Evolutionary conservation across 2,113 vertebrate genomes (phyloP).

Genomic region (Pterocles burchelli): DNA sequence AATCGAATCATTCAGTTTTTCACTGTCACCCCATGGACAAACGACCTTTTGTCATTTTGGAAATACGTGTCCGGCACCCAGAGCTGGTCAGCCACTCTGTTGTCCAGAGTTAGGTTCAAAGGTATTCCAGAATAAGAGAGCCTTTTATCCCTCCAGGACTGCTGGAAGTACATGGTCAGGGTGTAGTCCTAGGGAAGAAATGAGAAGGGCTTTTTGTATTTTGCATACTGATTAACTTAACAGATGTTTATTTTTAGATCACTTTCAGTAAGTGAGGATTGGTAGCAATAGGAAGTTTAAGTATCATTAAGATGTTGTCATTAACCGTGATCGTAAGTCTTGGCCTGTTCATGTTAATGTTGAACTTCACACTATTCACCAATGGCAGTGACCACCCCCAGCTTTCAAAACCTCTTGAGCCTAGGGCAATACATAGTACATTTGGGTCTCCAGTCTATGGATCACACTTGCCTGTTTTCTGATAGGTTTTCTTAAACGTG

Average conservation of each 20-base stretch:
- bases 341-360: not conserved
- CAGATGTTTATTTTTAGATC: not conserved
- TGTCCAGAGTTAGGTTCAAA: constrained; percentile 92
- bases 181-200: constrained; percentile 86
- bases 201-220: not conserved
- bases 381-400: too few species aligned
- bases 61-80: constrained; percentile 96
- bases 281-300: not conserved
- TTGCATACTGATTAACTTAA: not conserved
- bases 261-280: not conserved
- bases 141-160: constrained; percentile 94
- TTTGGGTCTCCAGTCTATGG: not conserved
- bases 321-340: not conserved
- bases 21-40: constrained; percentile 92
- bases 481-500: not conserved
- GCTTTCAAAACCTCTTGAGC: not conserved
- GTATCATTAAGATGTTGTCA: not conserved
- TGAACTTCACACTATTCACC: not conserved
- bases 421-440: not conserved
- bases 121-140: constrained; percentile 94
- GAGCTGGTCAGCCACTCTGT: constrained; percentile 90
- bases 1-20: constrained; percentile 95
- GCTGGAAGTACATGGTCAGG: constrained; percentile 95
- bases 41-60: constrained; percentile 94
- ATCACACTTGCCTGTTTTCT: not conserved